Base-by-base conservation (phyloP, 2,113 vertebrate genomes). In the Epinephelus lanceolatus region DNA sequence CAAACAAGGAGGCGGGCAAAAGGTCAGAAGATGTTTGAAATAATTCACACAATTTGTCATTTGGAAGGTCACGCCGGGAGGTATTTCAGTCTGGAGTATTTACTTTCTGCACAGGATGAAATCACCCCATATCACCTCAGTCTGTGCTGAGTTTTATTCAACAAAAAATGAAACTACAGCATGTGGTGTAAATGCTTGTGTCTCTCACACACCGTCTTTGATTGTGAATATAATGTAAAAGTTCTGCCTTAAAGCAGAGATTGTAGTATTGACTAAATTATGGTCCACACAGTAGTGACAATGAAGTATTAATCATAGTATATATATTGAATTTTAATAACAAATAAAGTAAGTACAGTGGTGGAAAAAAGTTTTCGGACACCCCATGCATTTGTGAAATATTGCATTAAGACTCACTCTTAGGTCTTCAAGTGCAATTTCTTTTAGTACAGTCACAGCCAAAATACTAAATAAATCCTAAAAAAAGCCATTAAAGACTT, bases 21-120 rank as follows among this genome's bases (percentile, higher is more conserved):
- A 61, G 73, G 25, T 19, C 49, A 57, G 42, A 19, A 4, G 42
- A 47, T 49, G 30, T 27, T 71, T 72, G 25, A 74, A 42, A 63
- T 63, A 37, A 57, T 77, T 85, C n/a, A 18, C 37, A 33, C 4
- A 68, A n/a, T 47, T 76, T 62, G 53, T 86, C 68, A 78, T 76
- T 67, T 49, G 13, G 37, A 72, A 86, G 47, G 67, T 71, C 67
- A 61, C 17, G 4, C 59, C n/a, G 10, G 11, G 25, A 45, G 33
- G 17, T 18, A 14, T 59, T 75, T 53, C 47, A 23, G 11, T 25
- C 19, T 42, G 53, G n/a, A 47, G 23, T 30, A 47, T 47, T 27
- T 30, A 60, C 23, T 73, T 59, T 30, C n/a, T 56, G 27, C 11
- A 19, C 3, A 49, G 23, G 17, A 73, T 51, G 14, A 68, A 68